Evolutionary conservation across 2,888 invertebrate species (phyloP).

Genomic region (Drosophila tripunctata): DNA sequence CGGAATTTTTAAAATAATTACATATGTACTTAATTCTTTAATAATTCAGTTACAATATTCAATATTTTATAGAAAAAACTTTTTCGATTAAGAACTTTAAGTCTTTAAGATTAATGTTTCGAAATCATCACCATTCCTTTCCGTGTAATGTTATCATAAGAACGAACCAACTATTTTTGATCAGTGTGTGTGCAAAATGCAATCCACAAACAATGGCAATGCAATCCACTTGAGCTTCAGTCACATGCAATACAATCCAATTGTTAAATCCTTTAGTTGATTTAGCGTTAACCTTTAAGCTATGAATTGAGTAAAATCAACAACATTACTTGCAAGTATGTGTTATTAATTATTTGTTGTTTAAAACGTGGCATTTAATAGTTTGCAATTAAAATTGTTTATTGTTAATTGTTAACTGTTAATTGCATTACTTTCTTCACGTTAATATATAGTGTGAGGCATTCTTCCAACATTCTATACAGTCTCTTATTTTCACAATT

Average conservation of each 20-base stretch:
- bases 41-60: no score
- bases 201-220: not conserved
- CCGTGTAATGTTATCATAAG: no score
- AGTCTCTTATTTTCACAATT: not conserved
- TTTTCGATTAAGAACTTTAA: no score
- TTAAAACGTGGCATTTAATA: slow-evolving; percentile 49
- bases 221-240: not conserved
- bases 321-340: not conserved
- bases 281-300: not conserved
- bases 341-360: slow-evolving; percentile 6
- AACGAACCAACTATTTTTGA: no score
- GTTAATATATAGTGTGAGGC: not conserved
- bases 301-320: not conserved
- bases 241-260: not conserved
- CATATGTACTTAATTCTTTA: no score
- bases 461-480: not conserved
- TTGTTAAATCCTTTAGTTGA: not conserved
- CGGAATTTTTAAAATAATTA: no score
- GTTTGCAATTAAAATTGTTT: slow-evolving; percentile 60
- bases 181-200: no score
- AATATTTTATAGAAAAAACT: no score
- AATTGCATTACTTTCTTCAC: slow-evolving; percentile 66
- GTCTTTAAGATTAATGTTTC: no score
- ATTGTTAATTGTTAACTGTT: slow-evolving; percentile 43
- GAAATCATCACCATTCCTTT: no score